Conservation (phyloP, 2,888 invertebrate genomes). For the Hyles lineata region DNA sequence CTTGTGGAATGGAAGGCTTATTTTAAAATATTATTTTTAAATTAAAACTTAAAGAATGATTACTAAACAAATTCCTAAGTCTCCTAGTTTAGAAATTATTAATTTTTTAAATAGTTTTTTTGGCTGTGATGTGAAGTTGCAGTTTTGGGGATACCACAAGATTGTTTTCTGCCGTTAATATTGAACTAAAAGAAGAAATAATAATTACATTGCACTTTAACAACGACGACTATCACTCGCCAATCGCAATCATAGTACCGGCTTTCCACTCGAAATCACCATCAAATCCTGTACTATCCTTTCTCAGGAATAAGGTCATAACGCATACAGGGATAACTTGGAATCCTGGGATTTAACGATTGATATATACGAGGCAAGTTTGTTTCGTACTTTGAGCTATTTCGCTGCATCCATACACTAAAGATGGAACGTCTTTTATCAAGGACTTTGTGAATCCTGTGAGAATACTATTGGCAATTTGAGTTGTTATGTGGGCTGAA, state of each 20-base stretch:
- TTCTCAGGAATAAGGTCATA: conserved; percentile 4
- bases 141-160: no score
- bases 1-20: no score
- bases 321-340: not conserved
- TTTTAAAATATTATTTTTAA: no score
- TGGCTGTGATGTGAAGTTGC: no score
- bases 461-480: not conserved
- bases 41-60: no score
- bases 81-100: no score
- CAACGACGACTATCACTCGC: not conserved
- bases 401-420: not conserved
- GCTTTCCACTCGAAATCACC: not conserved
- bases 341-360: conserved; percentile 9
- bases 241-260: not conserved
- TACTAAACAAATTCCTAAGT: no score
- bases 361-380: conserved; percentile 3
- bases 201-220: no score
- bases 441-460: not conserved
- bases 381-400: not conserved
- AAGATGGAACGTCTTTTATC: not conserved
- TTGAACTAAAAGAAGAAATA: no score
- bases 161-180: no score
- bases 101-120: no score
- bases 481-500: not conserved
- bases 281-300: not conserved